Evolutionary conservation across 2,888 invertebrate species (phyloP).

Genomic region (Aleiodes leptofemur): DNA sequence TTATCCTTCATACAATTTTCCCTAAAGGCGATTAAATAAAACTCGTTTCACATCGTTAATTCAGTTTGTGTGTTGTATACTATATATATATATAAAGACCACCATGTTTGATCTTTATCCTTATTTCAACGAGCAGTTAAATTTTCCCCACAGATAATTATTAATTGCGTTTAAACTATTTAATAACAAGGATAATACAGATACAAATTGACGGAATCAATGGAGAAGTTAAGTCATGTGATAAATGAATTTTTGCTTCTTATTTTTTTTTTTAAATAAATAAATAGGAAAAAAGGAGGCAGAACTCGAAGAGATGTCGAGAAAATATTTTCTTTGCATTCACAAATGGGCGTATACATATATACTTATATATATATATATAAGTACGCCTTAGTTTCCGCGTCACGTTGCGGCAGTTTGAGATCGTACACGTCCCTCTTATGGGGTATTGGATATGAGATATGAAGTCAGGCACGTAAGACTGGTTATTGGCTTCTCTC

Average conservation of each 20-base stretch:
- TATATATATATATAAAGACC: constrained; percentile 25
- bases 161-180: constrained; percentile 61
- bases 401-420: constrained; percentile 66
- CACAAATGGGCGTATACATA: constrained; percentile 14
- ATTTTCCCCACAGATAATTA: constrained; percentile 61
- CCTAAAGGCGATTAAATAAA: constrained; percentile 30
- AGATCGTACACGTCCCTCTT: constrained; percentile 59
- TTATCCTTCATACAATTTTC: too few species aligned
- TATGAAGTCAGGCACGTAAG: constrained; percentile 59
- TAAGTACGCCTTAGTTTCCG: constrained; percentile 60
- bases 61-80: constrained; percentile 1
- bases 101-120: constrained; percentile 49
- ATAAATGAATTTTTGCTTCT: too few species aligned
- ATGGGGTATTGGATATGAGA: constrained; percentile 60
- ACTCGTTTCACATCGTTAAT: constrained; percentile 30
- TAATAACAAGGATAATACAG: constrained; percentile 55
- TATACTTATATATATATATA: neutral
- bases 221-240: too few species aligned
- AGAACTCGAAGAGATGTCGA: constrained; percentile 9
- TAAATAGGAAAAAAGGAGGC: neutral
- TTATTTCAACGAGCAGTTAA: constrained; percentile 42
- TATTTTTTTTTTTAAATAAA: too few species aligned
- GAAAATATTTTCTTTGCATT: constrained; percentile 35
- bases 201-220: neutral
- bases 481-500: constrained; percentile 58